Conservation (phyloP, 1,140 invertebrate species). For the Brachionus koreanus region DNA sequence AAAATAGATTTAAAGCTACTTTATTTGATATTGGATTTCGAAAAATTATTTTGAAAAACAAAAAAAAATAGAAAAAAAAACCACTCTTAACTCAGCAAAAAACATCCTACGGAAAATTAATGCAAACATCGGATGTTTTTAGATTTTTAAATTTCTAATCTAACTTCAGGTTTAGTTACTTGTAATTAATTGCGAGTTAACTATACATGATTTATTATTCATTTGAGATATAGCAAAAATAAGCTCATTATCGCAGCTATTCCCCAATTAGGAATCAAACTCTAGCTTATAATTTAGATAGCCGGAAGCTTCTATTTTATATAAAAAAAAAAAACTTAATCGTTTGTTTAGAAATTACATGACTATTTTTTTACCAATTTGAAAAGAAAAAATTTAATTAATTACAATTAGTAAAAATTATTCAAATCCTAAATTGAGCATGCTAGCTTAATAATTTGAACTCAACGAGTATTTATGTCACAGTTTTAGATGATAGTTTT, state of each 20-base stretch:
- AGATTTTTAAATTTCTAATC: not conserved
- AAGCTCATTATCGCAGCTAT: not conserved
- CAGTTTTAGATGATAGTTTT: not conserved
- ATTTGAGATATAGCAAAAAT: not conserved
- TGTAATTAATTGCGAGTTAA: not conserved
- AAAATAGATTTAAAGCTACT: not conserved
- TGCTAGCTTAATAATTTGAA: not conserved
- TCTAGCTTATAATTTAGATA: not conserved
- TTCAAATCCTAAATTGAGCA: not conserved
- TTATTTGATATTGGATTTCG: conserved; percentile 2
- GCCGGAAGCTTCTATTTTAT: not conserved
- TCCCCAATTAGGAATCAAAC: not conserved
- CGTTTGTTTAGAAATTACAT: not conserved
- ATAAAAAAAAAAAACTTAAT: not conserved
- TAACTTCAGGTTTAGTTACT: not conserved
- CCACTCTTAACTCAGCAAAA: not conserved
- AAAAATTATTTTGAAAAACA: not conserved
- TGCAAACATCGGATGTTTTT: conserved; percentile 1
- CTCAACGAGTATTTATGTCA: not conserved
- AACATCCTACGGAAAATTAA: conserved; percentile 1
- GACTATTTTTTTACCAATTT: not conserved
- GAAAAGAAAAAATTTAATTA: not conserved
- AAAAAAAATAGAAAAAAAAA: not conserved
- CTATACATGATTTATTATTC: not conserved
- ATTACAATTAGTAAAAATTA: not conserved